phyloP scores from a whole-genome alignment of 1,140 invertebrate species.

The Drosophila malerkotliana region DNA sequence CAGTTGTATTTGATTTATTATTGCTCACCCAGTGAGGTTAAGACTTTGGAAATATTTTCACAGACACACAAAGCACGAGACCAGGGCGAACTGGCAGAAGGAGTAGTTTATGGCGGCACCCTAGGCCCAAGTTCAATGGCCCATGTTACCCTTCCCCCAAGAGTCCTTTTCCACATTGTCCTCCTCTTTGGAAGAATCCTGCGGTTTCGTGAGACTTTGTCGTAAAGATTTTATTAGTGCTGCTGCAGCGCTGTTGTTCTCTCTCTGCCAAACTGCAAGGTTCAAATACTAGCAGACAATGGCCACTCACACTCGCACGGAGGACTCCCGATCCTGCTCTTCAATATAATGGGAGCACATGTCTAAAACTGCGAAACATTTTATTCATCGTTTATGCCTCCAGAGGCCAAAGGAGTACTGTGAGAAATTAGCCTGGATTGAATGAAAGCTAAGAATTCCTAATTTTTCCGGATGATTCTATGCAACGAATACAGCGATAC shows the following conservation, averaged over 20 bases:
- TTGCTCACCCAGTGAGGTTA: constrained; percentile 79
- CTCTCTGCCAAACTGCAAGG: constrained; percentile 45
- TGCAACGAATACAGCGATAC: too few species aligned
- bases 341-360: constrained; percentile 79
- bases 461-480: too few species aligned
- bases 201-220: constrained; percentile 40
- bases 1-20: constrained; percentile 78
- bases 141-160: constrained; percentile 3
- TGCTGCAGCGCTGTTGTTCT: constrained; percentile 20
- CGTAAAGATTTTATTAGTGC: constrained; percentile 72
- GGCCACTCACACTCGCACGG: not conserved
- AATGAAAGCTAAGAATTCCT: too few species aligned
- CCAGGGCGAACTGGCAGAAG: constrained; percentile 16
- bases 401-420: constrained; percentile 1
- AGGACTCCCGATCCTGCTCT: constrained; percentile 54
- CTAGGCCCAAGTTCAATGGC: constrained; percentile 53
- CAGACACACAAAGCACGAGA: constrained; percentile 66
- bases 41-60: constrained; percentile 81
- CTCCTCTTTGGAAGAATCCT: constrained; percentile 4
- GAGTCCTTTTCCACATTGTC: not conserved
- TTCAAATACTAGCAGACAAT: constrained; percentile 17
- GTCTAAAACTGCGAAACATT: constrained; percentile 74
- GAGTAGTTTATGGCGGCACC: constrained; percentile 3
- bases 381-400: constrained; percentile 53
- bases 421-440: not conserved